These are phyloP conservation scores for Clinocottus analis DNA, from an alignment of 2,113 vertebrate genomes.

Conservation along the genomic window DNA sequence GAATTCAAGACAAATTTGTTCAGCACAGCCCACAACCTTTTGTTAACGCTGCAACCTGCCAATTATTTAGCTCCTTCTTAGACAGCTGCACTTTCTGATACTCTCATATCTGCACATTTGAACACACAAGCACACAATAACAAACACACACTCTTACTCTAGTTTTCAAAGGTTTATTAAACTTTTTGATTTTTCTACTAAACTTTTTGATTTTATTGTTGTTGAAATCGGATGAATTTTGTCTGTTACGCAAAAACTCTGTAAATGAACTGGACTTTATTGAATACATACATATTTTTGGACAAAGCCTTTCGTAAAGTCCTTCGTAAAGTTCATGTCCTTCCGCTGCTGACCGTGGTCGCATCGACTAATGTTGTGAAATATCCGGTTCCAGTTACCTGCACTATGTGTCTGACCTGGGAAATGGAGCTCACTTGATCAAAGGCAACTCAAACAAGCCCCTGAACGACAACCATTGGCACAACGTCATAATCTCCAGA, in stretches of 20 bases:
- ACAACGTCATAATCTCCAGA: slow-evolving; percentile 96
- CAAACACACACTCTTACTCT: background rate
- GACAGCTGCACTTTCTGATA: slow-evolving; percentile 45
- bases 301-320: background rate
- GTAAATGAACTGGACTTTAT: background rate
- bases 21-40: slow-evolving; percentile 30
- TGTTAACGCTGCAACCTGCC: slow-evolving; percentile 43
- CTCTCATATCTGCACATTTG: slow-evolving; percentile 21
- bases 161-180: slow-evolving; percentile 16
- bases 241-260: background rate
- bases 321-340: too few species aligned
- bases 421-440: slow-evolving; percentile 96
- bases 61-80: slow-evolving; percentile 26
- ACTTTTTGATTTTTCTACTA: background rate
- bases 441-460: slow-evolving; percentile 98
- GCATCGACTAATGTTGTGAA: background rate
- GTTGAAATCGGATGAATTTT: background rate
- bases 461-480: slow-evolving; percentile 98
- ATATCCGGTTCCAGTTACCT: slow-evolving; percentile 86
- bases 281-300: background rate
- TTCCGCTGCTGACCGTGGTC: background rate
- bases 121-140: background rate
- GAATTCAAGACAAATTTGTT: slow-evolving; percentile 48
- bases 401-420: slow-evolving; percentile 97
- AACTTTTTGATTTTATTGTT: background rate